Evolutionary conservation across 1,140 invertebrate genomes (phyloP).

Genomic region (Nasonia giraulti): DNA sequence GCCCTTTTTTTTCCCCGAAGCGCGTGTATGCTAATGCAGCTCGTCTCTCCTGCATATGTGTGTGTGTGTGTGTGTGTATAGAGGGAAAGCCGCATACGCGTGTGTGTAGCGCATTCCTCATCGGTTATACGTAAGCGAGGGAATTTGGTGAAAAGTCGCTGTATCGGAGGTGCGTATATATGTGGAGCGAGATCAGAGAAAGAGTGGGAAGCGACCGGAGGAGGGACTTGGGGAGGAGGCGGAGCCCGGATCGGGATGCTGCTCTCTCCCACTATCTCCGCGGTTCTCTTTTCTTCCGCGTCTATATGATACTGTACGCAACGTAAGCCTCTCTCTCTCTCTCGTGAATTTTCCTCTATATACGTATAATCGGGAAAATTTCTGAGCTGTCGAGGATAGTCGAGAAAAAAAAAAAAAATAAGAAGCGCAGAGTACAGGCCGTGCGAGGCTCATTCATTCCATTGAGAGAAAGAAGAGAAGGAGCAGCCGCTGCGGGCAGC

Average conservation of each 20-base stretch:
- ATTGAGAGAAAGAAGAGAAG: not conserved
- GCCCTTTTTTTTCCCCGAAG: not conserved
- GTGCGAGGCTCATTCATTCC: not conserved
- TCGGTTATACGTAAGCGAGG: too few species aligned
- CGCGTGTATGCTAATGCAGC: too few species aligned
- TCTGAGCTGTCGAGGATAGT: too few species aligned
- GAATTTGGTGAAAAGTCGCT: not conserved
- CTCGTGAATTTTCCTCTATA: not conserved
- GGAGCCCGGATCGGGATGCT: conserved; percentile 60
- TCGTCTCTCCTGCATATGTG: too few species aligned
- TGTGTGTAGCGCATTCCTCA: not conserved
- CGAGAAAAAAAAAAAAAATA: too few species aligned
- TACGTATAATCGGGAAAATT: not conserved
- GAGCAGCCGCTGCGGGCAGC: not conserved
- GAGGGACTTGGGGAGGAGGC: conserved; percentile 52
- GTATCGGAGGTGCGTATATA: not conserved
- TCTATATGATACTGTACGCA: not conserved
- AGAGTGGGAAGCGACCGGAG: conserved; percentile 53
- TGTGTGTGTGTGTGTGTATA: too few species aligned
- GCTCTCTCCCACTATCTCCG: conserved; percentile 45
- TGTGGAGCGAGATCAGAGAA: not conserved
- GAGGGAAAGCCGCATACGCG: not conserved
- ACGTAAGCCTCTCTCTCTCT: not conserved
- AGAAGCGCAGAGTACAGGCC: too few species aligned
- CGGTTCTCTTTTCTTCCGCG: conserved; percentile 36